Base-by-base conservation (phyloP, 2,888 invertebrate genomes). In the Halocaridina rubra region DNA sequence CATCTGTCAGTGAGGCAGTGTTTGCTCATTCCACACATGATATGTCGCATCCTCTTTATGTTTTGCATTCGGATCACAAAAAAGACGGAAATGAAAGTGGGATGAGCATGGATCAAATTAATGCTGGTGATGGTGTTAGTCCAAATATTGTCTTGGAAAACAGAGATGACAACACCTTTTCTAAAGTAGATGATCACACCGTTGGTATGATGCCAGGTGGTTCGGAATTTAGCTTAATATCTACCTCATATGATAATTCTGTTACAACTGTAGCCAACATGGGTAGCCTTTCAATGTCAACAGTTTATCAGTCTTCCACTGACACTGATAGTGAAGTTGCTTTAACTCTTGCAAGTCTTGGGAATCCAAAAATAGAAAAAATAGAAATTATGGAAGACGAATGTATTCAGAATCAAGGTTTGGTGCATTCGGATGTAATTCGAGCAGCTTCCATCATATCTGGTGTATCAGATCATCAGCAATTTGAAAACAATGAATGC, bases 261-360 rank as follows among this genome's bases (percentile, higher is more conserved):
- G 80, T 80, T 8, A 80, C 80, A 32, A 80, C 80, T 24, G 80
- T 80, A 32, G 80, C 82, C 30, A 84, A 84, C 29, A 84, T 84
- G 77, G 82, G 72, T 3, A 72, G 77, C 10, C 72, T 84, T 10
- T 84, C 82, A 33, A 84, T 77, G 64, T 80, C 80, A n/a, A 72
- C 80, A 24, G 78, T 78, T 16, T 84, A 84, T 46, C 82, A 84
- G 1, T 46, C 78, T 16, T 77, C 81, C 32, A 75, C 87, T 8
- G 87, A 85, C 27, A 87, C 87, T 53, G 87, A 87, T 64, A 87
- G 87, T 69, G 87, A 87, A 78, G 87, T 87, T 2, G 87, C 87
- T 27, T 69, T 87, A 39, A 87, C 87, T 32, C 80, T 87, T 30
- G 87, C 87, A 30, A 87, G 87, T 64, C 76, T 87, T 3, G 87